A percentile compares a stretch with the other conserved stretches of the same genome.
Evolutionary conservation across 2,797 vertebrate genomes (phyloP).

Genomic region (Ceyx erithaca): DNA sequence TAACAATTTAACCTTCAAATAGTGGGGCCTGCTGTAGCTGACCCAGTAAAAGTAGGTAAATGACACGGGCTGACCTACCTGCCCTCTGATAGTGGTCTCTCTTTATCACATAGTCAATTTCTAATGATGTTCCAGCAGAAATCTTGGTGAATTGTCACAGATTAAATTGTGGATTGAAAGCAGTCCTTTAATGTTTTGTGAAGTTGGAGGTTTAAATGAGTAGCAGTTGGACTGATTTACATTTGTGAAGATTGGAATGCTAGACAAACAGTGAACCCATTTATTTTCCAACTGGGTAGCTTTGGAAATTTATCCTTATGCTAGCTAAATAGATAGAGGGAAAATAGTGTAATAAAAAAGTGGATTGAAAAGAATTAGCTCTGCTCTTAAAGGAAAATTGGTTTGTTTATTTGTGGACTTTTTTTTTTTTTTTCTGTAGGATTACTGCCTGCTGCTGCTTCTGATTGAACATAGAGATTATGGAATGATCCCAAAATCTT

Average conservation of each 20-base stretch:
- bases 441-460: constrained; percentile 73
- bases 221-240: constrained; percentile 83
- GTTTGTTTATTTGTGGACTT: constrained; percentile 79
- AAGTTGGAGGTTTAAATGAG: constrained; percentile 83
- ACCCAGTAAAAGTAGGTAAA: constrained; percentile 83
- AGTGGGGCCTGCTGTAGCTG: constrained; percentile 76
- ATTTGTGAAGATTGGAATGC: constrained; percentile 84
- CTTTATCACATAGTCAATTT: constrained; percentile 87
- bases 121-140: constrained; percentile 80
- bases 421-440: constrained; percentile 20
- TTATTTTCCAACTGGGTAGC: constrained; percentile 85
- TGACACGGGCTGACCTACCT: constrained; percentile 80
- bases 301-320: constrained; percentile 85
- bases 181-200: constrained; percentile 85
- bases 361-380: constrained; percentile 85
- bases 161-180: constrained; percentile 85
- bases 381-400: constrained; percentile 83
- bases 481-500: constrained; percentile 61
- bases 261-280: constrained; percentile 82
- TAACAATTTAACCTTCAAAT: constrained; percentile 88
- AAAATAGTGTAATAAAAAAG: constrained; percentile 83
- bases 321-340: constrained; percentile 80
- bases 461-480: constrained; percentile 73
- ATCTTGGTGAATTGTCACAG: constrained; percentile 81
- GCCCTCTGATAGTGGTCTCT: constrained; percentile 76